A percentile compares a stretch with the other conserved stretches of the same genome.
phyloP scores from a whole-genome alignment of 1,140 invertebrate species.

The Lepidostoma basale region DNA sequence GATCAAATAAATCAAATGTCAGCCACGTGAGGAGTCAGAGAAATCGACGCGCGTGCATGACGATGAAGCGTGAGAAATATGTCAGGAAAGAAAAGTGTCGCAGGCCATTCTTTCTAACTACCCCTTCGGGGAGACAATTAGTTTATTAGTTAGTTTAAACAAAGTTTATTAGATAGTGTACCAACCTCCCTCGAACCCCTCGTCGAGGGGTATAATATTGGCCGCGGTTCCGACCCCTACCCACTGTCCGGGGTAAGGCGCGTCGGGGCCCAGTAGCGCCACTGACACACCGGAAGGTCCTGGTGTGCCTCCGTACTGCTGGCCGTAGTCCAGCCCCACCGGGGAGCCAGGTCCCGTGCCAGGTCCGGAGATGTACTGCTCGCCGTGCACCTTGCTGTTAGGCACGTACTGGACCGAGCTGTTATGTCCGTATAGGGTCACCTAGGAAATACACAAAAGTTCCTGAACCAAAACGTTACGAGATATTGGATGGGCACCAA shows the following conservation, averaged over 20 bases:
- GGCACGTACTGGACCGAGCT: constrained; percentile 55
- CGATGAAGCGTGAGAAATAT: no score
- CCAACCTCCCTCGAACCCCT: constrained; percentile 50
- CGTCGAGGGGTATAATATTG: constrained; percentile 57
- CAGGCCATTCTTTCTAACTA: no score
- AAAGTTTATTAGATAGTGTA: no score
- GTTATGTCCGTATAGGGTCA: constrained; percentile 61
- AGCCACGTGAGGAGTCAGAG: no score
- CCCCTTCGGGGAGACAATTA: no score
- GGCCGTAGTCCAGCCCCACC: constrained; percentile 47
- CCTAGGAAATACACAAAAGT: constrained; percentile 47
- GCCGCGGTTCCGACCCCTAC: constrained; percentile 52
- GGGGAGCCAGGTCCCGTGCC: constrained; percentile 42
- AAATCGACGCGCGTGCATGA: no score
- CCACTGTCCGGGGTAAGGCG: constrained; percentile 17
- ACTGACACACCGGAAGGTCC: constrained; percentile 46
- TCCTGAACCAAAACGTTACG: neutral
- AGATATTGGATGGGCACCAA: no score
- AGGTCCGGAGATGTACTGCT: constrained; percentile 55
- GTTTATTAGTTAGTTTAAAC: no score
- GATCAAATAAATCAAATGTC: no score
- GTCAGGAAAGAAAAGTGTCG: no score
- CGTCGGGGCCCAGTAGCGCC: constrained; percentile 49
- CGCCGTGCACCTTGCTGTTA: constrained; percentile 48
- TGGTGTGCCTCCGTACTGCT: constrained; percentile 50